A percentile compares a stretch with the other conserved stretches of the same genome.
Conservation (phyloP, 2,888 invertebrate species). For the Scrobipalpa costella region DNA sequence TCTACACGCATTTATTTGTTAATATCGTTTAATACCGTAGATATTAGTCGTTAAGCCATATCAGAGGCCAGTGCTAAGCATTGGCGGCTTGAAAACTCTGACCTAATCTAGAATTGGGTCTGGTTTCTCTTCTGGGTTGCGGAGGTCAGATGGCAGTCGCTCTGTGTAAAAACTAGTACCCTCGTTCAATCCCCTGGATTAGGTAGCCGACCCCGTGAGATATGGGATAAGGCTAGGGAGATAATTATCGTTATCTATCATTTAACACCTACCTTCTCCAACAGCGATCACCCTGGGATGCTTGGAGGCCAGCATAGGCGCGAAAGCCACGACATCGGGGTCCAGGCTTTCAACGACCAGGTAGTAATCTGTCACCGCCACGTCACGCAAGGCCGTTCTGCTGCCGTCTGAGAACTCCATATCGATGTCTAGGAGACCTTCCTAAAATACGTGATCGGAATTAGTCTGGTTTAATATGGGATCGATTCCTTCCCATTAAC, state of each 20-base stretch:
- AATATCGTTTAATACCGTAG: no score
- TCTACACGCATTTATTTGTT: no score
- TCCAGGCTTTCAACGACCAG: constrained; percentile 94
- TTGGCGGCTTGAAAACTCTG: no score
- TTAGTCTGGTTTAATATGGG: not conserved
- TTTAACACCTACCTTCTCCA: constrained; percentile 85
- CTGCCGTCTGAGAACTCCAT: constrained; percentile 95
- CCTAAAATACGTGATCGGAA: constrained; percentile 77
- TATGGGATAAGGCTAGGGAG: no score
- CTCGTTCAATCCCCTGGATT: no score
- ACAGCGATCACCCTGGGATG: constrained; percentile 98
- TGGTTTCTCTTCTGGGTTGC: no score
- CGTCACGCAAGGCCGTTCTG: constrained; percentile 90
- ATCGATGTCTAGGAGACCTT: constrained; percentile 95
- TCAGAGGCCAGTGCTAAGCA: no score
- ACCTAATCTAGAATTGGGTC: no score
- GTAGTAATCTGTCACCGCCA: constrained; percentile 92
- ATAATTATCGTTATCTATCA: not conserved
- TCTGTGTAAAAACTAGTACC: no score
- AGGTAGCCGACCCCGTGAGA: no score
- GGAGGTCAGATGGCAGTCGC: no score
- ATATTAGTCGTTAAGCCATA: no score
- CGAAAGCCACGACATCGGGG: constrained; percentile 95
- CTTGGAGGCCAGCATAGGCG: constrained; percentile 93
- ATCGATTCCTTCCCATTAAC: not conserved